Base-by-base conservation (phyloP, 2,113 vertebrate species). In the Halichoerus grypus region DNA sequence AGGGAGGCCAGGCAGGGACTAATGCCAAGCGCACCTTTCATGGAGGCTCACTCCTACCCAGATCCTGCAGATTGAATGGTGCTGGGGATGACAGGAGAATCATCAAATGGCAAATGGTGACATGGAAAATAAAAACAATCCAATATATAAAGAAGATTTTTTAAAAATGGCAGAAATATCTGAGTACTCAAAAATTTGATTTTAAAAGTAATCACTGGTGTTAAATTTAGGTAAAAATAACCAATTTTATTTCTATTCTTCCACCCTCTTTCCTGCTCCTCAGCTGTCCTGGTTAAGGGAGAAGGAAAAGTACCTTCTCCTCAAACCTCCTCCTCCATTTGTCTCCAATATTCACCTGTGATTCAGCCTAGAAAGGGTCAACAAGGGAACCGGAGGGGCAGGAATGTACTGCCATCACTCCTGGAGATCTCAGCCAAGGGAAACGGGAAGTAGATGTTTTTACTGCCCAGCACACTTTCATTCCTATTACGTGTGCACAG, bases 391-490 rank as follows among this genome's bases (percentile, higher is more conserved):
- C 0, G 2, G 85, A 91, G 18, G 74, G 61, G 5, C 71, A 72
- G 71, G 96, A 97, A 97, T 88, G 88, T 79, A 76, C 55, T 67
- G 65, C 77, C 9, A 8, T 72, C 31, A 14, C 57, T 74, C 46
- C 7, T 24, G 49, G 51, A 39, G 55, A 51, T 24, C 69, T n/a
- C 26, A 24, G 81, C 81, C 93, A 85, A 96, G 88, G 80, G 49
- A 97, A 97, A 93, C 93, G 61, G 97, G 95, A 97, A 97, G 79
- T 26, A 80, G 74, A 18, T 88, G 88, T 91, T 97, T 96, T 93
- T 88, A 86, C 39, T 69, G 65, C 83, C 74, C 8, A 3, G 86
- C 26, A n/a, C 88, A 63, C 46, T 86, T 91, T 96, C 69, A 72
- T 96, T 49, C 88, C 95, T 77, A 33, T 95, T 92, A 88, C 28